Conservation (phyloP, 2,888 invertebrate genomes). For the Nomada ferruginata region DNA sequence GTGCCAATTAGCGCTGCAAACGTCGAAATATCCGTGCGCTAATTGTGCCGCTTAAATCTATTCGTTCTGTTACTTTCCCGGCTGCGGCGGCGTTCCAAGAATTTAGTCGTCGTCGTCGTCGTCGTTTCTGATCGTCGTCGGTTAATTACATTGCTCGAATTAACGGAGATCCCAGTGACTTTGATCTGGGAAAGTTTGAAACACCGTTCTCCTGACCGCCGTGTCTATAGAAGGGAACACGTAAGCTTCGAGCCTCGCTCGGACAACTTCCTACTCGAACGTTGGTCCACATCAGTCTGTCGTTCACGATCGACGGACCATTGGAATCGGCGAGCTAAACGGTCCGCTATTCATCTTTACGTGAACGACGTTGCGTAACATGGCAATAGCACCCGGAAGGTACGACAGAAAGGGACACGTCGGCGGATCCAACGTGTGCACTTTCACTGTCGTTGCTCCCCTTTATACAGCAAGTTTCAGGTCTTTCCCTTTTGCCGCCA, state of each 20-base stretch:
- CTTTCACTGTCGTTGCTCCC: conserved; percentile 73
- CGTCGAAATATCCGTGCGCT: conserved; percentile 30
- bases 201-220: neutral
- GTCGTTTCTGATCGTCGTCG: conserved; percentile 2
- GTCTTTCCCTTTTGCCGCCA: neutral
- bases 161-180: conserved; percentile 36
- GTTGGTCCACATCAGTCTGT: conserved; percentile 37
- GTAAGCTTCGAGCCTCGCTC: conserved; percentile 57
- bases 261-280: conserved; percentile 57
- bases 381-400: conserved; percentile 51
- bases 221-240: conserved; percentile 36
- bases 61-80: conserved; percentile 23
- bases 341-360: conserved; percentile 64
- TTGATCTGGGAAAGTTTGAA: conserved; percentile 62
- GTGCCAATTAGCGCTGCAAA: conserved; percentile 43
- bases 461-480: conserved; percentile 8
- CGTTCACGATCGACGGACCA: conserved; percentile 54
- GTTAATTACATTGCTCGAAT: conserved; percentile 59
- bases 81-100: conserved; percentile 28
- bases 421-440: conserved; percentile 61
- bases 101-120: conserved; percentile 50
- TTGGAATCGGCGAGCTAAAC: conserved; percentile 49
- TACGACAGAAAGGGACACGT: conserved; percentile 46
- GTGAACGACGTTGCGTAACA: conserved; percentile 72
- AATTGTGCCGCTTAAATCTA: conserved; percentile 38